Evolutionary conservation across 2,888 invertebrate genomes (phyloP), one percentile per base, ranked within the genome.

Genomic region (Lasioglossum malachurum): DNA sequence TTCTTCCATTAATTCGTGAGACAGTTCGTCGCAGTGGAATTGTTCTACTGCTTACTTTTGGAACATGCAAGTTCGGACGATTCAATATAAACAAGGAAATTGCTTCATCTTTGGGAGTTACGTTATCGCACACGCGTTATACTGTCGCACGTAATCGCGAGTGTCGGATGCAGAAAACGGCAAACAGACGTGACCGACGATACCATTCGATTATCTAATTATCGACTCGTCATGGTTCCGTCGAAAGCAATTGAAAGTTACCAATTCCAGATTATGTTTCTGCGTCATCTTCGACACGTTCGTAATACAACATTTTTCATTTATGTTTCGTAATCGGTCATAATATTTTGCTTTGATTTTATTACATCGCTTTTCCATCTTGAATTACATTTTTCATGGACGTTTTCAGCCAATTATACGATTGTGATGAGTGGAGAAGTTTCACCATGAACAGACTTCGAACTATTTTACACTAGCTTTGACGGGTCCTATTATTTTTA

Each of bases 51-150:
- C 14, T 35, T 19, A 67, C 67, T 67, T 67, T 67, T 19, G 60
- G 35, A 67, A 19, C 31, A 35, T 35, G 67, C 67, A 19, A 67
- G 19, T 67, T 35, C 35, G 67, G 67, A 67, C 67, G 67, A 67
- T 67, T 67, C 31, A 64, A 64, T 64, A 64, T 67, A 67, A 19
- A 31, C 67, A 67, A 35, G 35, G 67, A 67, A 35, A 67, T 67
- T 67, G 35, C 67, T 67, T 23, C 35, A 31, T 19, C 67, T 67
- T 35, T 67, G 27, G 49, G 3, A 0, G 16, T n/a, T 27, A 3
- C n/a, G 67, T 84, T 83, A 85, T 85, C 83, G 10, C 49, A 8
- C 75, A 57, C 72, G 74, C 19, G 73, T 73, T 57, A 64, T 19
- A 14, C 23, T 74, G 60, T 79, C 27, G 4, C 72, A 5, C 14